These are phyloP conservation scores for Anisognathus igniventris DNA, from an alignment of 2,797 vertebrate species.

Conservation along the genomic window DNA sequence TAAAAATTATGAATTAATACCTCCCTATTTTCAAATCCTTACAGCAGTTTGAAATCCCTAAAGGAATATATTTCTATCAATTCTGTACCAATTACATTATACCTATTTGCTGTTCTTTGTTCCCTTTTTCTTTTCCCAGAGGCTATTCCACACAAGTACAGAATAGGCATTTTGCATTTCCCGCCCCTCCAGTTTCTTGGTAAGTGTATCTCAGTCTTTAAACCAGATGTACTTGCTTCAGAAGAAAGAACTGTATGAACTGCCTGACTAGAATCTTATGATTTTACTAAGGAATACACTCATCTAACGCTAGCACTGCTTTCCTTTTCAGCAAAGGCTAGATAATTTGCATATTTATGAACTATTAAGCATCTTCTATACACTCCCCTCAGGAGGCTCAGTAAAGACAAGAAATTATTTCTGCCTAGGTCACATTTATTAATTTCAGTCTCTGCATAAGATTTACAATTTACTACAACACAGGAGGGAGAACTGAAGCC, in stretches of 20 bases:
- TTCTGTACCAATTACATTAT: not conserved
- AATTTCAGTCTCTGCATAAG: conserved; percentile 52
- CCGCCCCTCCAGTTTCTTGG: not conserved
- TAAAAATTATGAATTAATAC: not conserved
- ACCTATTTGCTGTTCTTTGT: not conserved
- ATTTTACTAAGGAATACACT: not conserved
- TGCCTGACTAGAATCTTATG: not conserved
- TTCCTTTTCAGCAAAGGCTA: not conserved
- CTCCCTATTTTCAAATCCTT: not conserved
- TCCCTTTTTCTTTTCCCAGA: not conserved
- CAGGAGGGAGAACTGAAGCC: conserved; percentile 36
- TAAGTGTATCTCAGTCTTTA: not conserved
- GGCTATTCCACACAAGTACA: not conserved
- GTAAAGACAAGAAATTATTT: conserved; percentile 61
- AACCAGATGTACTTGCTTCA: not conserved
- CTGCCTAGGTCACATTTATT: conserved; percentile 42
- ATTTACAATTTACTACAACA: conserved; percentile 54
- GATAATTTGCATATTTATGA: conserved; percentile 55
- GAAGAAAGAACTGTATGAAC: not conserved
- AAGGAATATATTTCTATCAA: not conserved
- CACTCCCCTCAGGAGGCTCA: conserved; percentile 19
- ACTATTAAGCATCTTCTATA: conserved; percentile 34
- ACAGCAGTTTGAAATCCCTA: not conserved
- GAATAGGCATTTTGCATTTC: not conserved
- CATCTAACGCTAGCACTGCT: not conserved